Conservation (phyloP, 2,888 invertebrate species). For the Rhorus exstirpatorius region DNA sequence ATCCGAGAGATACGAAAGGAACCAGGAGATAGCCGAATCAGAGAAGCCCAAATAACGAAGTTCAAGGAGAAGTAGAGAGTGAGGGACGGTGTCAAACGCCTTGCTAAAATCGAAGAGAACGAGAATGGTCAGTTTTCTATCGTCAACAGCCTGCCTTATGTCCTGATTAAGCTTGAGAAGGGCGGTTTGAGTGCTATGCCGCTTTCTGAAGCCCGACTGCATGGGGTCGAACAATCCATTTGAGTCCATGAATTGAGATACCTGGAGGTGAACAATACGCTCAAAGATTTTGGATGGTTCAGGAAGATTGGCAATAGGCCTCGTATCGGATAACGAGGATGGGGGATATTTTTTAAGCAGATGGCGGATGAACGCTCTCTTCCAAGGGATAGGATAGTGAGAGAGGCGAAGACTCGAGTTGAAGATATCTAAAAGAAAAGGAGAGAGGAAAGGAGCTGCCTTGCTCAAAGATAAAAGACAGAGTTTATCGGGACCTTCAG, state of each 20-base stretch:
- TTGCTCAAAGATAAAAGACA: too few species aligned
- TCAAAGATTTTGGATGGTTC: not conserved
- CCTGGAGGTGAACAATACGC: not conserved
- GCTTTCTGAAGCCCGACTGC: conserved; percentile 23
- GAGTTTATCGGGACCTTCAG: too few species aligned
- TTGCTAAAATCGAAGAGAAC: conserved; percentile 7
- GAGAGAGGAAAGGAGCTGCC: too few species aligned
- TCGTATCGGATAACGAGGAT: not conserved
- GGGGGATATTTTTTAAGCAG: not conserved
- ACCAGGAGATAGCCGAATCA: not conserved
- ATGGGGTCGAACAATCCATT: not conserved
- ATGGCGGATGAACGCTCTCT: not conserved
- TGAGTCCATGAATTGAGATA: not conserved
- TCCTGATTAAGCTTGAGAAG: conserved; percentile 6
- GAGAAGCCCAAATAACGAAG: not conserved
- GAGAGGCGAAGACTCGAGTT: too few species aligned
- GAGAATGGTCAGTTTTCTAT: conserved; percentile 6
- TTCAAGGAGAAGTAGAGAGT: not conserved
- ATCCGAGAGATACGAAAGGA: not conserved
- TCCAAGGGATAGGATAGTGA: conserved; percentile 20
- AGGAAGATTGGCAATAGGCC: conserved; percentile 9
- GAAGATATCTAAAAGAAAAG: too few species aligned
- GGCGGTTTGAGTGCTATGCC: not conserved
- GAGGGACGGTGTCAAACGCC: not conserved
- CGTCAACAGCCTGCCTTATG: conserved; percentile 5